These are phyloP conservation scores for Aplysia californica DNA, from an alignment of 1,140 invertebrate genomes.

Conservation along the genomic window DNA sequence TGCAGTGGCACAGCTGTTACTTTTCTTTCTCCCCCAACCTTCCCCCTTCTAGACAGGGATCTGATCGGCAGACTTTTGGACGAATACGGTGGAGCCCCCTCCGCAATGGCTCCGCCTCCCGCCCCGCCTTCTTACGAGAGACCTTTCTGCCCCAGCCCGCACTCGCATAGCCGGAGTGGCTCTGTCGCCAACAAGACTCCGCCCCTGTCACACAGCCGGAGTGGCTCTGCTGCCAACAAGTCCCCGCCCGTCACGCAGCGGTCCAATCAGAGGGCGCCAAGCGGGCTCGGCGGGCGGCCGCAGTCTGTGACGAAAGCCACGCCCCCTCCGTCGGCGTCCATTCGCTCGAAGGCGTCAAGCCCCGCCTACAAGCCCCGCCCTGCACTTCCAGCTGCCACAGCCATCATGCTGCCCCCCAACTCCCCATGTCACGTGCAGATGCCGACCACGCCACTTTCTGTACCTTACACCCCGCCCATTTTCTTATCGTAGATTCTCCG, in stretches of 20 bases:
- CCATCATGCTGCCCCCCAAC: neutral
- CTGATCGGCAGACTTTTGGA: conserved; percentile 20
- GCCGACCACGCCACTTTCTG: conserved; percentile 20
- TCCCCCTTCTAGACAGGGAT: conserved; percentile 9
- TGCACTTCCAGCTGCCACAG: neutral
- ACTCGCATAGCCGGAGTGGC: neutral
- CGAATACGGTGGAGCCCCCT: conserved; percentile 7
- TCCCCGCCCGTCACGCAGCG: neutral
- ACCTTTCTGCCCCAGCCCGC: conserved; percentile 1
- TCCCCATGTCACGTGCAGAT: neutral
- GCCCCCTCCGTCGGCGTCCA: no score
- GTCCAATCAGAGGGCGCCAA: neutral
- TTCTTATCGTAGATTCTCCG: conserved; percentile 15
- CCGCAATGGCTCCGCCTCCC: neutral
- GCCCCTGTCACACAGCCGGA: neutral
- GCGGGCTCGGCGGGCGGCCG: neutral
- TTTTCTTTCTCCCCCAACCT: no score
- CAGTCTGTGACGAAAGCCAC: neutral
- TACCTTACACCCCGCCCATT: conserved; percentile 27
- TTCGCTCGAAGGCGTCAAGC: no score
- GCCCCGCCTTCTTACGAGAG: neutral
- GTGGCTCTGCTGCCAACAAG: neutral
- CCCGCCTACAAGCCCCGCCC: neutral
- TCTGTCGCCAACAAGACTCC: neutral
- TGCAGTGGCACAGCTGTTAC: neutral